phyloP scores from a whole-genome alignment of 2,888 invertebrate genomes.

The Ligdia adustata region DNA sequence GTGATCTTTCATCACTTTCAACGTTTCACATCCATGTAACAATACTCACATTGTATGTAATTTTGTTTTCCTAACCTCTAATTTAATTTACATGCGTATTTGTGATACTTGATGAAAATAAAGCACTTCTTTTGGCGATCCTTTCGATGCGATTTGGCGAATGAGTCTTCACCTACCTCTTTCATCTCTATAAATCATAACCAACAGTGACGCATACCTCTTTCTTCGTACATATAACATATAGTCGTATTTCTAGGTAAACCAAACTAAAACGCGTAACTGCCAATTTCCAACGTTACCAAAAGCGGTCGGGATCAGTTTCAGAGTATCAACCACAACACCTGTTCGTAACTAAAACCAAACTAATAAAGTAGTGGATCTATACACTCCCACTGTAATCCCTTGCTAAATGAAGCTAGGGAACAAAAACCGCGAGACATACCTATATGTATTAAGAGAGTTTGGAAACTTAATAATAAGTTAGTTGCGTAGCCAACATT shows the following conservation, averaged over 20 bases:
- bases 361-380: constrained; percentile 36
- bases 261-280: background rate
- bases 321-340: constrained; percentile 8
- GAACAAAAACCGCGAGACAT: constrained; percentile 36
- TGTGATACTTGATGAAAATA: no score
- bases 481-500: constrained; percentile 68
- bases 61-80: no score
- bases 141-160: no score
- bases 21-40: no score
- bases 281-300: background rate
- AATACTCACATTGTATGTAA: no score
- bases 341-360: constrained; percentile 29
- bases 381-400: constrained; percentile 32
- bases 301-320: constrained; percentile 8
- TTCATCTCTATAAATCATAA: no score
- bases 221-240: no score
- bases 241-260: background rate
- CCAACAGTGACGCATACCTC: no score
- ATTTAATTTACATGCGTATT: no score
- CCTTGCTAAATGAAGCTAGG: constrained; percentile 29
- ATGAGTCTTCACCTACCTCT: no score
- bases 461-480: constrained; percentile 68
- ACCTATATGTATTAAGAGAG: constrained; percentile 51
- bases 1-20: no score
- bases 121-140: no score